These are phyloP conservation scores for Merluccius polli DNA, from an alignment of 2,797 vertebrate species.

Conservation along the genomic window DNA sequence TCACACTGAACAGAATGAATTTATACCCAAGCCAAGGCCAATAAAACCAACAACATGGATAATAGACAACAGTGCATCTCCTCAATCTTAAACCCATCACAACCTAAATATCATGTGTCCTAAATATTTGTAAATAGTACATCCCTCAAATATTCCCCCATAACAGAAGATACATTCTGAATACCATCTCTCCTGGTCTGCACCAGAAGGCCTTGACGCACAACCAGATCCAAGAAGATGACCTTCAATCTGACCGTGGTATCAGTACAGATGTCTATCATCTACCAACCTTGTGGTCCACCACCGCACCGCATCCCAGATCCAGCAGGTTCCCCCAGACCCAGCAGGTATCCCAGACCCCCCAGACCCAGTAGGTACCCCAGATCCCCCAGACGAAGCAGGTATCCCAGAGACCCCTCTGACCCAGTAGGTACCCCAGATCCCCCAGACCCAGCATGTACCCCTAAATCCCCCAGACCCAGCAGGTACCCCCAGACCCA, in stretches of 20 bases:
- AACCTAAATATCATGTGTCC: neutral
- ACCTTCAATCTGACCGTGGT: neutral
- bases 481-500: slow-evolving; percentile 1
- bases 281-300: neutral
- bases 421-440: too few relatives aligned
- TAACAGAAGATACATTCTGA: neutral
- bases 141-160: too few relatives aligned
- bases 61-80: neutral
- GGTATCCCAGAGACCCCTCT: too few relatives aligned
- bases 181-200: neutral
- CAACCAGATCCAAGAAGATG: neutral
- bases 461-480: neutral
- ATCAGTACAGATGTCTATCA: too few relatives aligned
- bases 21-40: neutral
- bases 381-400: too few relatives aligned
- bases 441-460: neutral
- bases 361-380: too few relatives aligned
- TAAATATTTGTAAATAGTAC: neutral
- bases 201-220: neutral
- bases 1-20: too few relatives aligned
- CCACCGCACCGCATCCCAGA: neutral
- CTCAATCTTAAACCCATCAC: too few relatives aligned
- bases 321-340: too few relatives aligned
- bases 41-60: neutral
- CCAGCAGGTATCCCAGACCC: too few relatives aligned